phyloP scores from a whole-genome alignment of 1,140 invertebrate genomes.

The Caerostris extrusa region DNA sequence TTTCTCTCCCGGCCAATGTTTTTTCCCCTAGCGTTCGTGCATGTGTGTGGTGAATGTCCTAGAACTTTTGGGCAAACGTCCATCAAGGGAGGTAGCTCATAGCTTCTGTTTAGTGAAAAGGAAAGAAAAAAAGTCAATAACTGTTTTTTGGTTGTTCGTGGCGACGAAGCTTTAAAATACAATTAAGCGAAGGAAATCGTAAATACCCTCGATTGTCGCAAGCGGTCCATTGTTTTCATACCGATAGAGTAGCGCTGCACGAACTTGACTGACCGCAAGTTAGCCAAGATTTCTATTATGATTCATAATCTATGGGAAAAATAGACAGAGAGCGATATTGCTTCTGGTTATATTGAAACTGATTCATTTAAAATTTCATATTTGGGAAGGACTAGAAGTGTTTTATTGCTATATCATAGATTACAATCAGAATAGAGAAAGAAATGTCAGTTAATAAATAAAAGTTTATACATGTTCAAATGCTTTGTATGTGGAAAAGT shows the following conservation, averaged over 20 bases:
- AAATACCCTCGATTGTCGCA: constrained; percentile 73
- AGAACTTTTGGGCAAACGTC: constrained; percentile 61
- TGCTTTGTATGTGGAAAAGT: too few relatives aligned
- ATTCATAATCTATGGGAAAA: constrained; percentile 49
- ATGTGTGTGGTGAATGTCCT: constrained; percentile 69
- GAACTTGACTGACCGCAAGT: constrained; percentile 69
- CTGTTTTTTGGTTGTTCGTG: constrained; percentile 43
- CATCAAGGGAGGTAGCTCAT: constrained; percentile 42
- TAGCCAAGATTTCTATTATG: constrained; percentile 20
- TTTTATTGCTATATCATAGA: too few relatives aligned
- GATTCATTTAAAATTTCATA: constrained; percentile 19
- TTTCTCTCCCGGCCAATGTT: background rate
- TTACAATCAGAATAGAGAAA: too few relatives aligned
- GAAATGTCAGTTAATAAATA: too few relatives aligned
- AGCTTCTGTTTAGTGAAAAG: constrained; percentile 64
- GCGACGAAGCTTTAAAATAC: constrained; percentile 73
- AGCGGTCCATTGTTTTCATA: constrained; percentile 64
- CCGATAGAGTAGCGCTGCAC: constrained; percentile 15
- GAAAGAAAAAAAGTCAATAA: constrained; percentile 39
- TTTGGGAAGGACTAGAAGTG: background rate
- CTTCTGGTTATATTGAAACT: background rate
- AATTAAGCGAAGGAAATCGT: constrained; percentile 76
- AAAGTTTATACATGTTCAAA: too few relatives aligned
- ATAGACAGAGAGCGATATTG: background rate
- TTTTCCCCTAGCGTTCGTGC: background rate